Conservation (phyloP, 2,113 vertebrate genomes). For the Barnardius zonarius region DNA sequence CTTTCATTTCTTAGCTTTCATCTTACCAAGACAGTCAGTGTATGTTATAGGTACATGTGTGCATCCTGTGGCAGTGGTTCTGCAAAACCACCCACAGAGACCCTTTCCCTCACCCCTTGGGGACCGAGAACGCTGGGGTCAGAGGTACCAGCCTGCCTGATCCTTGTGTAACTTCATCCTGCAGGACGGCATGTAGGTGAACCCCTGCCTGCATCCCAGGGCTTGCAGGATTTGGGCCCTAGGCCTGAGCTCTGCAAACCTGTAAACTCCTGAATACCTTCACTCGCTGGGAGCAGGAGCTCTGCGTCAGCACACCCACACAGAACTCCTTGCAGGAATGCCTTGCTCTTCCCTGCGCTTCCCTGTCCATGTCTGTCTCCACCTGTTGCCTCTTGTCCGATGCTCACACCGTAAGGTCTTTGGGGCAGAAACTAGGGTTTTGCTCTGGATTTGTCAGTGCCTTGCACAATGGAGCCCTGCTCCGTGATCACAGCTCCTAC, state of each 20-base stretch:
- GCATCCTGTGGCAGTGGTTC: neutral
- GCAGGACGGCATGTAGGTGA: neutral
- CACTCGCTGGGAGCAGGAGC: neutral
- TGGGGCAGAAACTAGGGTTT: slow-evolving; percentile 46
- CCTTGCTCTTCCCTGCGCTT: neutral
- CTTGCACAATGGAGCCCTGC: slow-evolving; percentile 26
- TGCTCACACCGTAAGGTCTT: neutral
- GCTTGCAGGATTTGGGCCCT: neutral
- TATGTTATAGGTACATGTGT: rapidly evolving
- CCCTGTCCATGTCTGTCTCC: slow-evolving; percentile 25
- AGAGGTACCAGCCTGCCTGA: neutral
- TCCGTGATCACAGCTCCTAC: neutral
- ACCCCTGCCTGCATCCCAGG: neutral
- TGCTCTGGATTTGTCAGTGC: neutral
- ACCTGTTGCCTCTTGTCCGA: slow-evolving; percentile 30
- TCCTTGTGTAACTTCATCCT: rapidly evolving
- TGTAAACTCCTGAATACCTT: neutral
- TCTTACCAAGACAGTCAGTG: neutral
- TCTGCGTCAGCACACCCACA: slow-evolving; percentile 14
- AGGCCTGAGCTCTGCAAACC: neutral
- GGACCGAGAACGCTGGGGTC: rapidly evolving
- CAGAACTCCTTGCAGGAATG: neutral
- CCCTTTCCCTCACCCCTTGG: neutral
- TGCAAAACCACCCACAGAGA: neutral
- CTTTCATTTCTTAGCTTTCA: neutral